Evolutionary conservation across 2,797 vertebrate species (phyloP).

Genomic region (Coregonus suidteri): DNA sequence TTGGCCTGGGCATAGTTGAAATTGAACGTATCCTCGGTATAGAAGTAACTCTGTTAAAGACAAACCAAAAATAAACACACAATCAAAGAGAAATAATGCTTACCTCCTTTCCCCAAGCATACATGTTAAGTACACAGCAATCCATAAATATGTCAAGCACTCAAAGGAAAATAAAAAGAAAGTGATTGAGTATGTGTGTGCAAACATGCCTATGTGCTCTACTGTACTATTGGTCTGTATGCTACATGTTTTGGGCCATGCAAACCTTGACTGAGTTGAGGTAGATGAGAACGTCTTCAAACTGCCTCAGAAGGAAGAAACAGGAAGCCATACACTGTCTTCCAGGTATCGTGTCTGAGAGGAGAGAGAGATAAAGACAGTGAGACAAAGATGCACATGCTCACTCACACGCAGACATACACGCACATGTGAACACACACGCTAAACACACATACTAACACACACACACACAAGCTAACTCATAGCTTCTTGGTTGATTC

Average conservation of each 20-base stretch:
- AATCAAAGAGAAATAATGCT: too few species aligned
- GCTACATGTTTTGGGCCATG: constrained; percentile 7
- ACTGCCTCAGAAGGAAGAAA: constrained; percentile 93
- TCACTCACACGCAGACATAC: not conserved
- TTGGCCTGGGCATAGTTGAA: constrained; percentile 99
- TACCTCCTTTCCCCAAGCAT: too few species aligned
- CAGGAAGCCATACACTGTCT: constrained; percentile 98
- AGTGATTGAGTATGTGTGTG: not conserved
- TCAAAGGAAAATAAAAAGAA: too few species aligned
- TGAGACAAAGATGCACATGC: not conserved
- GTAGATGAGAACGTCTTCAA: constrained; percentile 96
- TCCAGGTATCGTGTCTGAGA: constrained; percentile 97
- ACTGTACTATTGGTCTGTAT: not conserved
- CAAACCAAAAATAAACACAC: constrained; percentile 10
- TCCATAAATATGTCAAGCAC: too few species aligned
- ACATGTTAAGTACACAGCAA: too few species aligned
- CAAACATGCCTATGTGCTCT: not conserved
- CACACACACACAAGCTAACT: not conserved
- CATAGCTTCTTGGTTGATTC: not conserved
- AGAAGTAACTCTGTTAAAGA: constrained; percentile 90
- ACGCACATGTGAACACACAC: not conserved
- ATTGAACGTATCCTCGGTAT: constrained; percentile 93
- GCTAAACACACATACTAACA: not conserved
- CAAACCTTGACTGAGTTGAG: constrained; percentile 97
- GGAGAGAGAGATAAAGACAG: constrained; percentile 27